Evolutionary conservation across 2,888 invertebrate genomes (phyloP), one percentile per base, ranked within the genome.

Genomic region (Torymus tubicola): DNA sequence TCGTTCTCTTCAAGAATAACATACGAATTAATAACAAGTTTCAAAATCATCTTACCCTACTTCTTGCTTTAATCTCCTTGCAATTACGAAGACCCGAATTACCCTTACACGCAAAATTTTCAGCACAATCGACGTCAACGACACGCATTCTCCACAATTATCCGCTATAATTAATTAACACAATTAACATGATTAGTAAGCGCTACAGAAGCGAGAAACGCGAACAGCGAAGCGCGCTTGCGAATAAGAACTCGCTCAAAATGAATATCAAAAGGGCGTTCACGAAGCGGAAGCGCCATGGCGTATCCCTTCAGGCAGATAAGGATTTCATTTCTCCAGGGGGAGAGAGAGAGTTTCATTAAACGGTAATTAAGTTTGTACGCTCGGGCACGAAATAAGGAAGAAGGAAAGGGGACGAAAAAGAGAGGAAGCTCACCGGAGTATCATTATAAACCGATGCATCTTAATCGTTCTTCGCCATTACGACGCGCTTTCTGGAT

Each of bases 301-400:
- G 63, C 64, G 57, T 74, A 81, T 77, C 53, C 53, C 53, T 55
- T 8, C 61, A n/a, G 68, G 50, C 84, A 85, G 87, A 89, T 89
- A 88, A 88, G 89, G 86, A 87, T 89, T 88, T 87, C 87, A 87
- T 89, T 89, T 87, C 86, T 86, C 86, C 76, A 76, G 18, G 18
- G 80, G 18, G 80, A 84, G 85, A 86, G 86, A 21, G 21, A 21
- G 21, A 21, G 21, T 88, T 89, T 88, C 87, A 88, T 89, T 88
- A 88, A 89, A 87, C 86, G 87, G 86, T 88, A 90, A 89, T 90
- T 89, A 89, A 89, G 88, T 88, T 86, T 80, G 85, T 81, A 79
- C 81, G 83, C 82, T 81, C 80, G 81, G 24, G 64, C 31, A 31
- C n/a, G 10, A 61, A 52, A 42, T 58, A 42, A 67, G 8, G 31